These are phyloP conservation scores for Scaptomyza flava DNA, from an alignment of 2,888 invertebrate genomes.

Conservation along the genomic window DNA sequence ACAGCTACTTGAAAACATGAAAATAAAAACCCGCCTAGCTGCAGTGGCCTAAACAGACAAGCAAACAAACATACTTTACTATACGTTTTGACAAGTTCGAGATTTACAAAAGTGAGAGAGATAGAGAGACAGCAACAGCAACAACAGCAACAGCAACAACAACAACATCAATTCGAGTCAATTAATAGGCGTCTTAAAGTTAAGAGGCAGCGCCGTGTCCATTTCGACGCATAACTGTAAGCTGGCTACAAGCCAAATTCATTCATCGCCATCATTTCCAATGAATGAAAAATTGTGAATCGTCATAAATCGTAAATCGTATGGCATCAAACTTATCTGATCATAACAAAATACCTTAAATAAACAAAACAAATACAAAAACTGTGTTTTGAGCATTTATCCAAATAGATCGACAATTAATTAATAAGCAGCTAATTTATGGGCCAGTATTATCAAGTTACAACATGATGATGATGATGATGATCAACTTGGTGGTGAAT, in stretches of 20 bases:
- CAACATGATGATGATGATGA: neutral
- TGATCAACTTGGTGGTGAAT: neutral
- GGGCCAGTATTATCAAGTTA: slow-evolving; percentile 5
- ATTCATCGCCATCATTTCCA: slow-evolving; percentile 37
- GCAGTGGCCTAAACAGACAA: slow-evolving; percentile 5
- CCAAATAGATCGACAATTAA: slow-evolving; percentile 16
- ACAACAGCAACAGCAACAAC: neutral
- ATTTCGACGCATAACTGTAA: slow-evolving; percentile 24
- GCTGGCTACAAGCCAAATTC: slow-evolving; percentile 25
- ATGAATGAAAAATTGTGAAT: slow-evolving; percentile 35
- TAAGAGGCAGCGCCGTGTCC: slow-evolving; percentile 25
- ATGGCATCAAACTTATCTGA: neutral
- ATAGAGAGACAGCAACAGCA: neutral
- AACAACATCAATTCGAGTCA: slow-evolving; percentile 8
- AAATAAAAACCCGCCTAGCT: slow-evolving; percentile 12
- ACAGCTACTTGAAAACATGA: slow-evolving; percentile 9
- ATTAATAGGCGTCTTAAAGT: slow-evolving; percentile 22
- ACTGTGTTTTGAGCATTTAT: slow-evolving; percentile 8
- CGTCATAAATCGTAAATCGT: slow-evolving; percentile 3
- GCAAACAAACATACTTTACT: slow-evolving; percentile 2
- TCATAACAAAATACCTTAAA: neutral
- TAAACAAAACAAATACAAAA: neutral
- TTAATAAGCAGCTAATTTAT: slow-evolving; percentile 30
- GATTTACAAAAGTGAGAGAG: neutral
- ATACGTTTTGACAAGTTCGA: slow-evolving; percentile 43